Evolutionary conservation across 2,113 vertebrate species (phyloP), one percentile per base, ranked within the genome.

Genomic region (Elanus axillaris): DNA sequence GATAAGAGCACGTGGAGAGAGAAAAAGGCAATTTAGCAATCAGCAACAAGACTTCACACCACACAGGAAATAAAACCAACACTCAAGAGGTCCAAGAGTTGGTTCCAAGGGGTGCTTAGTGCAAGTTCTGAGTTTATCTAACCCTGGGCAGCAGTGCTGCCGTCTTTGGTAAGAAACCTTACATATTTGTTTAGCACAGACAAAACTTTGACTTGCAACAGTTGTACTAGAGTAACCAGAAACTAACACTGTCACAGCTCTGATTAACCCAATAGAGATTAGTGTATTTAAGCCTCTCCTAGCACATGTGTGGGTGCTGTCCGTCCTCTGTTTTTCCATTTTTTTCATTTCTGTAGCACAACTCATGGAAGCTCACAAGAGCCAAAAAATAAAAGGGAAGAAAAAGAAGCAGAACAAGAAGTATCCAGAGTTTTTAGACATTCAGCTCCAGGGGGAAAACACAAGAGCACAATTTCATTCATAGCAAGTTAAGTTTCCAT

Each of bases 401-500:
- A 11, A 58, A 74, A 23, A 16, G 29, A 64, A 96, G 31, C 52
- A 97, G 97, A 93, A 95, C 86, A 91, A 97, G 86, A 72, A 96
- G 85, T 25, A 93, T 50, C 63, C 64, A 77, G 90, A 86, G 29
- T 79, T 78, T 97, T 94, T n/a, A 91, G 95, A 95, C 95, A 81
- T 75, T 56, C 31, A 83, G 94, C 84, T 94, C 95, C 93, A 89
- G 55, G 63, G 95, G 95, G 96, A 97, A 96, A 96, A 64, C 60
- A 34, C 78, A 22, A 94, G 88, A 93, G 93, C 36, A 3, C 83
- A 77, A 9, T 78, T 96, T 97, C 93, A 97, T 96, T 97, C 95
- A 96, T 40, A 92, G 95, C 93, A 77, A 95, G 89, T 9, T 71
- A 52, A 95, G 87, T 97, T 97, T 97, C 97, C 97, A 97, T 95